These are phyloP conservation scores for Potorous gilbertii DNA, from an alignment of 2,797 vertebrate species.

Conservation along the genomic window DNA sequence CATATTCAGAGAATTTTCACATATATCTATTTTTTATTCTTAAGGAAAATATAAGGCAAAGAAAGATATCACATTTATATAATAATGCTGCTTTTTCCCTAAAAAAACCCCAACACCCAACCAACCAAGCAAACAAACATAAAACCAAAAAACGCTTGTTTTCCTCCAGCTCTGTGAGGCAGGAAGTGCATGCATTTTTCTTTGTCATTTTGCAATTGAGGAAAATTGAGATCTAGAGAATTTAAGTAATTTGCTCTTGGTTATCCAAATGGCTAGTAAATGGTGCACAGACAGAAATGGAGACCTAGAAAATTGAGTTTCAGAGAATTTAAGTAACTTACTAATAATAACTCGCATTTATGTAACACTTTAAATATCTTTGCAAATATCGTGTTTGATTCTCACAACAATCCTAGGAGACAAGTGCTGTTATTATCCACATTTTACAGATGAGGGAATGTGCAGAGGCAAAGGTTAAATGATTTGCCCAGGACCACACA, in stretches of 20 bases:
- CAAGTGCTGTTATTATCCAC: background rate
- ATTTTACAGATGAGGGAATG: background rate
- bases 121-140: too few species aligned
- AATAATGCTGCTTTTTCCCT: background rate
- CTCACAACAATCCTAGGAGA: background rate
- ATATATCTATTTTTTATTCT: background rate
- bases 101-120: background rate
- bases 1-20: background rate
- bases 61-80: background rate
- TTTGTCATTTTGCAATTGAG: too few species aligned
- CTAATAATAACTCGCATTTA: background rate
- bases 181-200: too few species aligned
- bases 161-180: background rate
- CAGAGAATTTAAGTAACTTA: background rate
- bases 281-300: background rate
- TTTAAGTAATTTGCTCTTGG: background rate
- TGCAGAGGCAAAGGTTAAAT: background rate
- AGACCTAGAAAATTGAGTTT: background rate
- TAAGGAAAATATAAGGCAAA: background rate
- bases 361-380: background rate
- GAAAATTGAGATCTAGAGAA: too few species aligned
- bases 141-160: background rate
- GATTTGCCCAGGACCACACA: background rate
- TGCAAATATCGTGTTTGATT: background rate
- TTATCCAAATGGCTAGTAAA: background rate